A percentile compares a stretch with the other conserved stretches of the same genome.
These are phyloP conservation scores for Gila robusta DNA, from an alignment of 2,797 vertebrate genomes.

Conservation along the genomic window DNA sequence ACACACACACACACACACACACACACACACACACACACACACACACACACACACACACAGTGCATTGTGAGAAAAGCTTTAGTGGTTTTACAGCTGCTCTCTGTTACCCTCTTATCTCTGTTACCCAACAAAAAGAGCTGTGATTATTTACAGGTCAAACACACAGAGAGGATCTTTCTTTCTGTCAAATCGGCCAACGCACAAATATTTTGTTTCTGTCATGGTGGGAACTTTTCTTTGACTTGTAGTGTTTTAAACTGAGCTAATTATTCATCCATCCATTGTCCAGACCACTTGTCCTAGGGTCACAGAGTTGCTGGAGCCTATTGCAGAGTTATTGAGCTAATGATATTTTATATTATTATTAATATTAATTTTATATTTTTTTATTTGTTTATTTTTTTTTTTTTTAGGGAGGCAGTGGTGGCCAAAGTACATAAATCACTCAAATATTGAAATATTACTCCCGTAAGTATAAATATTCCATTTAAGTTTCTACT, in stretches of 20 bases:
- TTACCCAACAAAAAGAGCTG: constrained; percentile 68
- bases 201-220: not conserved
- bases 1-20: not conserved
- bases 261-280: not conserved
- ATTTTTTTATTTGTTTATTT: not conserved
- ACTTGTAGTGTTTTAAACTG: not conserved
- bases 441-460: not conserved
- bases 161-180: constrained; percentile 19
- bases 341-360: not conserved
- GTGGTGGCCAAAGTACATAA: not conserved
- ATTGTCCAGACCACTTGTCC: not conserved
- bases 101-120: constrained; percentile 66
- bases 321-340: too few species aligned
- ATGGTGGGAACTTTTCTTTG: not conserved
- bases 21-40: not conserved
- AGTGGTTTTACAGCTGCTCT: constrained; percentile 78
- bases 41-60: constrained; percentile 49
- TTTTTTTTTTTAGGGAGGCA: not conserved
- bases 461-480: not conserved
- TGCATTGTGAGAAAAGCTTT: constrained; percentile 84
- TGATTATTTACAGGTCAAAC: constrained; percentile 52
- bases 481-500: not conserved
- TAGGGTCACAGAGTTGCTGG: not conserved
- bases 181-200: not conserved
- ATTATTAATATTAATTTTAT: not conserved